Conservation (phyloP, 2,888 invertebrate genomes). For the Poecilus cupreus region DNA sequence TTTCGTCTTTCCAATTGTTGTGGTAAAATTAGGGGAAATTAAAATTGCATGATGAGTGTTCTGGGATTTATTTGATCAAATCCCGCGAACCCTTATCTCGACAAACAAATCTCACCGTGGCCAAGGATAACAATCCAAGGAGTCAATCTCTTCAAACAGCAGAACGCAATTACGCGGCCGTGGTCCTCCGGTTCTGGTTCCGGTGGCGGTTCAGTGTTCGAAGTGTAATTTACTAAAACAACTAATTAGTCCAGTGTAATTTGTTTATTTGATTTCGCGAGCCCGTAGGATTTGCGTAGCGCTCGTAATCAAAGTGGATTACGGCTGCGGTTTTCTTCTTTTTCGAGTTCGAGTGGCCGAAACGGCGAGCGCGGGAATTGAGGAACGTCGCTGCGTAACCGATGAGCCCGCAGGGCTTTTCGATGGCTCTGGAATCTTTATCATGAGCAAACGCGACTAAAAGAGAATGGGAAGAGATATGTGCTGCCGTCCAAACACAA, state of each 20-base stretch:
- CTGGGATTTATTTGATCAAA: constrained; percentile 5
- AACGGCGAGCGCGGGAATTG: not conserved
- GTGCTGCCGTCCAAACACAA: too few relatives aligned
- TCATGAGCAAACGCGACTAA: too few relatives aligned
- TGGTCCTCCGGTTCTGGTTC: not conserved
- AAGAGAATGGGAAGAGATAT: too few relatives aligned
- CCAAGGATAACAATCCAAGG: not conserved
- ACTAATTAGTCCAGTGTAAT: constrained; percentile 52
- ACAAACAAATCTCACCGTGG: not conserved
- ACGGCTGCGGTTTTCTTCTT: constrained; percentile 41
- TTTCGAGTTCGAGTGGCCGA: constrained; percentile 17
- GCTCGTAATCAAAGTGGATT: constrained; percentile 52
- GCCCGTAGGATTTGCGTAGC: constrained; percentile 43
- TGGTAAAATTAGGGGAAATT: too few relatives aligned
- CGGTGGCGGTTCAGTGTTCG: constrained; percentile 5
- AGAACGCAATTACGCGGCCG: constrained; percentile 43
- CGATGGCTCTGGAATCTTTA: not conserved
- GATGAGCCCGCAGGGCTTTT: constrained; percentile 47
- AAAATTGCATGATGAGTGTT: constrained; percentile 2
- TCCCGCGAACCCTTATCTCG: not conserved
- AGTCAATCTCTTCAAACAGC: constrained; percentile 29
- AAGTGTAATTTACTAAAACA: constrained; percentile 56
- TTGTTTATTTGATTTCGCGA: constrained; percentile 51
- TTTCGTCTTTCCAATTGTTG: too few relatives aligned
- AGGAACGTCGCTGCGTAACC: constrained; percentile 32